Evolutionary conservation across 2,888 invertebrate genomes (phyloP).

Genomic region (Pachydiplax longipennis): DNA sequence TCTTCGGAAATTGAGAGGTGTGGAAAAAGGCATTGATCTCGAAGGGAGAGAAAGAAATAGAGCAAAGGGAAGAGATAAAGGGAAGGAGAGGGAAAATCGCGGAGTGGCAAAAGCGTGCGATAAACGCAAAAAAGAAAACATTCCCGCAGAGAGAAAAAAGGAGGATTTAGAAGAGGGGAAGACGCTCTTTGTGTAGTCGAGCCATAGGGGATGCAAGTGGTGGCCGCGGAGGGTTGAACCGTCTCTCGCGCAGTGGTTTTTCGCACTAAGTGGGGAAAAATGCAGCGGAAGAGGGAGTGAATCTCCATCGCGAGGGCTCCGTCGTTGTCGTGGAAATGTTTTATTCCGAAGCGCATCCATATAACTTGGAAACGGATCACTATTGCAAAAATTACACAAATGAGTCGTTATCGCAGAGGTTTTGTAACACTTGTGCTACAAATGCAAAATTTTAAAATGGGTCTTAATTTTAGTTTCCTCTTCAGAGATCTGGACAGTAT

Average conservation of each 20-base stretch:
- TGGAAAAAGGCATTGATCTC: no score
- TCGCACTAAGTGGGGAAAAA: conserved; percentile 56
- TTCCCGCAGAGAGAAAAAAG: neutral
- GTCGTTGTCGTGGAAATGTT: no score
- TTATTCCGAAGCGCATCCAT: no score
- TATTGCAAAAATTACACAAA: no score
- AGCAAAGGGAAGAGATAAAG: no score
- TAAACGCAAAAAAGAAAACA: neutral
- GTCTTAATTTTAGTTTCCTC: no score
- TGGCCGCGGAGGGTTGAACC: neutral
- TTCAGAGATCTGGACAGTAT: no score
- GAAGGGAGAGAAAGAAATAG: neutral
- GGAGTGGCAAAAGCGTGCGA: neutral
- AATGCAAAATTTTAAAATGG: no score
- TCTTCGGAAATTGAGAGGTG: no score
- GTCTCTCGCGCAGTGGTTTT: conserved; percentile 49
- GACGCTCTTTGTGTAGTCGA: neutral
- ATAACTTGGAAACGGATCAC: no score
- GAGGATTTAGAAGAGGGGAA: neutral
- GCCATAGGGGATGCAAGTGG: neutral
- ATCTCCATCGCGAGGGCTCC: conserved; percentile 17
- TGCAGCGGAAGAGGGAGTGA: conserved; percentile 51
- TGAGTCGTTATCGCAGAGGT: no score
- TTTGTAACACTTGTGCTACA: no score
- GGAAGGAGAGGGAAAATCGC: neutral